Conservation (phyloP, 2,888 invertebrate species). For the Drosophila pseudotakahashii region DNA sequence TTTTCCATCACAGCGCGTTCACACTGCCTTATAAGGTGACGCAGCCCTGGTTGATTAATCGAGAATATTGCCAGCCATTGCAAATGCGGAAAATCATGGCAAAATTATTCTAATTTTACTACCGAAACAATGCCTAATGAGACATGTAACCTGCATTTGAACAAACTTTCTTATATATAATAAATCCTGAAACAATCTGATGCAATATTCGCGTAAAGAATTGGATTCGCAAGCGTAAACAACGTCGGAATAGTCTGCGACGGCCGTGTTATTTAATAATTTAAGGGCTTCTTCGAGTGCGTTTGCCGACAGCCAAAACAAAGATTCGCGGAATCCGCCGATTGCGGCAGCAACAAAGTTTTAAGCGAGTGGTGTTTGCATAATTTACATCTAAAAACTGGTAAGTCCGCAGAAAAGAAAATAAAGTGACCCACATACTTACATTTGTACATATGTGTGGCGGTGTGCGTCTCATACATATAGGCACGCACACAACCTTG, state of each 20-base stretch:
- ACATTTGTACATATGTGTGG: constrained; percentile 20
- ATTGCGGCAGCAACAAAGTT: background rate
- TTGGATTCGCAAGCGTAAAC: constrained; percentile 23
- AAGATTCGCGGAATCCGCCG: background rate
- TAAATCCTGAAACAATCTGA: constrained; percentile 10
- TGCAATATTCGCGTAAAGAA: constrained; percentile 24
- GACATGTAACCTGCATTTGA: constrained; percentile 41
- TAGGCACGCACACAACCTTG: constrained; percentile 29
- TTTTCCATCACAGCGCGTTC: background rate
- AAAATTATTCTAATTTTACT: constrained; percentile 34
- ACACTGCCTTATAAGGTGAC: background rate
- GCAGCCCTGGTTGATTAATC: constrained; percentile 26
- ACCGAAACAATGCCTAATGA: constrained; percentile 42
- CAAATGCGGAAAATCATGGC: constrained; percentile 41
- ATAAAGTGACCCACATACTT: constrained; percentile 65
- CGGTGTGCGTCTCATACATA: constrained; percentile 21
- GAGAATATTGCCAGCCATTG: constrained; percentile 41
- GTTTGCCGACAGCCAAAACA: constrained; percentile 20
- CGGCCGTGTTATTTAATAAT: constrained; percentile 73
- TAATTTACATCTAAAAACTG: constrained; percentile 37
- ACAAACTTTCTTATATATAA: constrained; percentile 20
- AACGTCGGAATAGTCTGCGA: constrained; percentile 10
- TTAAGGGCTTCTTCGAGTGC: constrained; percentile 54
- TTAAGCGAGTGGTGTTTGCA: constrained; percentile 32
- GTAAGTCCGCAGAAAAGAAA: constrained; percentile 66